Evolutionary conservation across 2,888 invertebrate genomes (phyloP).

Genomic region (Achlya flavicornis): DNA sequence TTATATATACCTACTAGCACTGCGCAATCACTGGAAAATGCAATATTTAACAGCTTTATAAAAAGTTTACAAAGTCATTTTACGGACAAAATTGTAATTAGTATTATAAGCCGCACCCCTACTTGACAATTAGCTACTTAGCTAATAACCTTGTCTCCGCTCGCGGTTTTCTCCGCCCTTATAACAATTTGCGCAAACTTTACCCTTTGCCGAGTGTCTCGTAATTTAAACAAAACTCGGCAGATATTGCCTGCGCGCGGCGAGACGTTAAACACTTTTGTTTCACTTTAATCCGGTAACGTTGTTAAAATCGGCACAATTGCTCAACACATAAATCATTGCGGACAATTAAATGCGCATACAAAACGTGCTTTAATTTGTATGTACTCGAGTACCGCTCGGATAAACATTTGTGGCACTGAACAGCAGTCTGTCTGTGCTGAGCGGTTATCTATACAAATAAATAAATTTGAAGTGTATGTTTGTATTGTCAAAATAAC

Average conservation of each 20-base stretch:
- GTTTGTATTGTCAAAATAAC: no score
- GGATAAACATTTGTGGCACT: no score
- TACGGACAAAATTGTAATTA: neutral
- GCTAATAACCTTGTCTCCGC: neutral
- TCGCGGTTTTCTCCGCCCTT: neutral
- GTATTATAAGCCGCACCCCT: neutral
- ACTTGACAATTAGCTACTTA: neutral
- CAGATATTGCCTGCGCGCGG: neutral
- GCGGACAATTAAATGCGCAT: neutral
- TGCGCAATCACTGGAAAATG: constrained; percentile 14
- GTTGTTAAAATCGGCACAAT: neutral
- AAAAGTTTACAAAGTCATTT: neutral
- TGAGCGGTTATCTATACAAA: no score
- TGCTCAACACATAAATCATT: neutral
- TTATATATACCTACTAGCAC: neutral
- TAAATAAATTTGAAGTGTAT: no score
- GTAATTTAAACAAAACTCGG: constrained; percentile 1
- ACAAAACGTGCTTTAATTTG: neutral
- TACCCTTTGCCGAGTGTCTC: constrained; percentile 1
- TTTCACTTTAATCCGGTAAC: neutral
- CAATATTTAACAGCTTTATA: constrained; percentile 12
- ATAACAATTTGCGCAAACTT: constrained; percentile 1
- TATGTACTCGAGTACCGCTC: neutral
- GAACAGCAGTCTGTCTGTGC: no score
- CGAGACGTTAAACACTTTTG: neutral